Conservation (phyloP, 2,797 vertebrate genomes). For the Dipus sagitta region DNA sequence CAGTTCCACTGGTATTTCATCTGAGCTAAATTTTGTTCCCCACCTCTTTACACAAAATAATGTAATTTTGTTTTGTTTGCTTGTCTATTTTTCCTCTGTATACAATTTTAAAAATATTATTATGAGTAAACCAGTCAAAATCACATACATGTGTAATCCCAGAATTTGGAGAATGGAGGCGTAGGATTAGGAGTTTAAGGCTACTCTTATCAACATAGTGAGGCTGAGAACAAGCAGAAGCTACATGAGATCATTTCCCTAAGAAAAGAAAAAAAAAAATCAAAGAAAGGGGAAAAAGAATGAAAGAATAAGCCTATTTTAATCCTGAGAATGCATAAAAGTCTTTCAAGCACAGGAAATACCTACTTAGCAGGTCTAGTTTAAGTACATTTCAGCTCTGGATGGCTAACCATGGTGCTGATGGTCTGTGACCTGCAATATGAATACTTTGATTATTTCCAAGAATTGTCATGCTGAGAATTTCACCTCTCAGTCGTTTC, state of each 20-base stretch:
- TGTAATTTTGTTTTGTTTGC: not conserved
- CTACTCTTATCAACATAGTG: not conserved
- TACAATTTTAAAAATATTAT: not conserved
- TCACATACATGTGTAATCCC: not conserved
- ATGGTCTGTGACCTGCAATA: not conserved
- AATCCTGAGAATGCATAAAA: slow-evolving; percentile 44
- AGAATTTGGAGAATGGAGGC: not conserved
- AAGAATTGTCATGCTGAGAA: slow-evolving; percentile 53
- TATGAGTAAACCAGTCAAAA: not conserved
- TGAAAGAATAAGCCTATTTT: not conserved
- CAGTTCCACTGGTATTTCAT: not conserved
- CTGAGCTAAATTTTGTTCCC: not conserved
- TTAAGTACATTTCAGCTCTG: slow-evolving; percentile 70
- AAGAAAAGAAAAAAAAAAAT: not conserved
- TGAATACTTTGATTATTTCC: slow-evolving; percentile 58
- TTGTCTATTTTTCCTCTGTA: not conserved
- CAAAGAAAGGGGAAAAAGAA: not conserved
- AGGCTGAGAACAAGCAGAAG: not conserved
- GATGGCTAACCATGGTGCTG: slow-evolving; percentile 28
- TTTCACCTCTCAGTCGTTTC: slow-evolving; percentile 46
- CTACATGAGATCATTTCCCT: not conserved
- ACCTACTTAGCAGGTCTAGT: slow-evolving; percentile 63
- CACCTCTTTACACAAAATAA: not conserved
- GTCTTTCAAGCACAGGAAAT: slow-evolving; percentile 71
- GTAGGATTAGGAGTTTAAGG: not conserved